Conservation (phyloP, 2,113 vertebrate species). For the Tauraco erythrolophus region DNA sequence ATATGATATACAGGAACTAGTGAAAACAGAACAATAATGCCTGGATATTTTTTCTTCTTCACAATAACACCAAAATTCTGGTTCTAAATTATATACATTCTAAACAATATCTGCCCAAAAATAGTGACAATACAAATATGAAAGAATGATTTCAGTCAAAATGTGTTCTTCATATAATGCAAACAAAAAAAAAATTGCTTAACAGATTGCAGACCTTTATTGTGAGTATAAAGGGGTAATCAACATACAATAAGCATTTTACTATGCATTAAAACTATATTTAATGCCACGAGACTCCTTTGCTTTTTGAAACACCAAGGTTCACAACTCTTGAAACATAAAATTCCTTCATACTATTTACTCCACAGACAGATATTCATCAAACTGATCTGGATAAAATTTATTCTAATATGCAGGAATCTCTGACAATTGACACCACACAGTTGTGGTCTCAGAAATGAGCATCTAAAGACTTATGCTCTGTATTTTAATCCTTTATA, state of each 20-base stretch:
- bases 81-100: neutral
- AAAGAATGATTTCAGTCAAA: conserved; percentile 52
- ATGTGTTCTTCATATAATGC: conserved; percentile 24
- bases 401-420: neutral
- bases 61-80: neutral
- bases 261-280: conserved; percentile 68
- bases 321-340: conserved; percentile 41
- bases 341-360: conserved; percentile 36
- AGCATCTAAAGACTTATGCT: neutral
- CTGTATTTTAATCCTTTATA: conserved; percentile 4
- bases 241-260: conserved; percentile 70
- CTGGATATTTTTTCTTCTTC: neutral
- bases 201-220: conserved; percentile 75
- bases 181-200: conserved; percentile 41
- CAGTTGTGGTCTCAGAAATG: conserved; percentile 14
- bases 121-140: conserved; percentile 17
- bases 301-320: conserved; percentile 59
- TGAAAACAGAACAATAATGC: neutral
- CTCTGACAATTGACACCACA: neutral
- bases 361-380: neutral
- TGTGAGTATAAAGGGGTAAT: conserved; percentile 68
- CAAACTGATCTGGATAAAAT: conserved; percentile 5
- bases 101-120: neutral
- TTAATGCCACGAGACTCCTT: conserved; percentile 59
- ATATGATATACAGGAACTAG: neutral